Base-by-base conservation (phyloP, 1,140 invertebrate species). In the Oncopeltus fasciatus region DNA sequence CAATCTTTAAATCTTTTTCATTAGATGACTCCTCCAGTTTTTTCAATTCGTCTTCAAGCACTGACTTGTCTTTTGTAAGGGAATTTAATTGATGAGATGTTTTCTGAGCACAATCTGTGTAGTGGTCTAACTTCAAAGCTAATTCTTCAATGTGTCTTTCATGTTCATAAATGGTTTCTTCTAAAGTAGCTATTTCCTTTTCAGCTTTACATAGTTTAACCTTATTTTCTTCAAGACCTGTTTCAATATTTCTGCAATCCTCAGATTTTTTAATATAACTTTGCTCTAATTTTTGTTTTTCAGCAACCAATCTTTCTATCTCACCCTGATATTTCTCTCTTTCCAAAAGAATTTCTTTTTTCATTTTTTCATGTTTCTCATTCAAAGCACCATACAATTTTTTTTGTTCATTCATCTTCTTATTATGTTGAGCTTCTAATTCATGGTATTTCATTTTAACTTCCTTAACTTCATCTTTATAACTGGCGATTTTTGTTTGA, bases 1-100 rank as follows among this genome's bases (percentile, higher is more conserved):
- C 64, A 20, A 62, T 58, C 46, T 57, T 59, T 27, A 58, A 49
- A n/a, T 65, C 64, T 31, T 62, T 62, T 62, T 62, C 64, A 26
- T 26, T 51, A 18, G 33, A 16, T 5, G 11, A 28, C 9, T 59
- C 61, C 9, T 44, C 43, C 57, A 62, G 29, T 16, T 44, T 58
- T 59, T 59, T 53, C 2, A 62, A 38, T n/a, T 53, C 21, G 2
- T 27, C 38, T 44, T 51, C 60, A 29, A 53, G n/a, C 51, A 59
- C 57, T 27, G 43, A 51, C 8, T 53, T 59, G 12, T 49, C 33
- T 59, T 47, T 59, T 2, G 18, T 63, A 9, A 63, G 44, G 9
- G 16, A 3, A 51, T 47, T 59, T 0, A 63, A 59, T 44, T 63
- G 57, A 20, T 57, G 21, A 12, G 62, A 44, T 31, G 57, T 38